phyloP scores from a whole-genome alignment of 2,113 vertebrate genomes.

The Ginglymostoma cirratum region DNA sequence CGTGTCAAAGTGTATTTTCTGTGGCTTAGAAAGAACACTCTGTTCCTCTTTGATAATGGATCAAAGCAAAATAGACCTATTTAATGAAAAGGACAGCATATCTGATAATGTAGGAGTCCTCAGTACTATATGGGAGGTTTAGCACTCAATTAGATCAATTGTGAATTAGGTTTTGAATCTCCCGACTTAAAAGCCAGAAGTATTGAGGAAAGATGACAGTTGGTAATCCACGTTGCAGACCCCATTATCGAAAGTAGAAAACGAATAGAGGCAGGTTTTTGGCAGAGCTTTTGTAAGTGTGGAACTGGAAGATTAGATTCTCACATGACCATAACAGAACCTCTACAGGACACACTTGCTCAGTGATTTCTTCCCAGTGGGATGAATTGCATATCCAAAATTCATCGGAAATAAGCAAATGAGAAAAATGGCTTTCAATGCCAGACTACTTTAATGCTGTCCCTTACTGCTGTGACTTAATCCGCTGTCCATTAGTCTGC shows the following conservation, averaged over 20 bases:
- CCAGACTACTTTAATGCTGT: not conserved
- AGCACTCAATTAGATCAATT: not conserved
- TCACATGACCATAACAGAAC: not conserved
- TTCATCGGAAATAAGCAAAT: not conserved
- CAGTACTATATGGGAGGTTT: not conserved
- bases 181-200: not conserved
- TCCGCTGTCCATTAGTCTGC: not conserved
- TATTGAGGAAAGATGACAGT: not conserved
- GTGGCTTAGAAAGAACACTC: not conserved
- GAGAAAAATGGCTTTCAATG: not conserved
- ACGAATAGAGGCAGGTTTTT: not conserved
- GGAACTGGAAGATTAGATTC: not conserved
- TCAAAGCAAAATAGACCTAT: not conserved
- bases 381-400: not conserved
- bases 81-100: not conserved
- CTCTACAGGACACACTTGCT: not conserved
- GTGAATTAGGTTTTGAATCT: not conserved
- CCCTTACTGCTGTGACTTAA: not conserved
- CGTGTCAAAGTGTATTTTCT: not conserved
- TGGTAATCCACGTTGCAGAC: not conserved
- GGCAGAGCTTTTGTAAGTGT: not conserved
- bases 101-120: not conserved
- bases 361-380: not conserved
- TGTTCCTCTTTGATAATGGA: not conserved
- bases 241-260: not conserved